Base-by-base conservation (phyloP, 2,888 invertebrate genomes). In the Lasioglossum leucozonium region DNA sequence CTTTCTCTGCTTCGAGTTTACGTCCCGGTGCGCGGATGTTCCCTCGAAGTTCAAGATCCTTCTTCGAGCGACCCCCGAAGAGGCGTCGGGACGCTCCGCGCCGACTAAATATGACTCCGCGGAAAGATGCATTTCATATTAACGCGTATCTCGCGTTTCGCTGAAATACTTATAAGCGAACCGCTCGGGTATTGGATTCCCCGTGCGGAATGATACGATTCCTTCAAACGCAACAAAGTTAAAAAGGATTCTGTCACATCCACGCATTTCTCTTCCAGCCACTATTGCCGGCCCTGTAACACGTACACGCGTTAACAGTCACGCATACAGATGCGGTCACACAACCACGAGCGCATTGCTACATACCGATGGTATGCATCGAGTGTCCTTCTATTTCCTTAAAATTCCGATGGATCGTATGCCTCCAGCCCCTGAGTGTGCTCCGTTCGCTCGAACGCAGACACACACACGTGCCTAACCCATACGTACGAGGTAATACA, bases 351-450 rank as follows among this genome's bases (percentile, higher is more conserved):
- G 22, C 72, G 82, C 89, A 77, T 87, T 84, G 76, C 88, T 88
- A 91, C 91, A 89, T 85, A 85, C 86, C 90, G 85, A 92, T 88
- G 90, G 93, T 92, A 93, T 93, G 92, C 93, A 93, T 91, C 93
- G 91, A 93, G 92, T 93, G 93, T 93, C 93, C 92, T 93, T 91
- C 91, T 93, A 92, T 93, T 93, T 92, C 92, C 93, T 93, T 92
- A 92, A 93, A 93, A 93, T 93, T 93, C 92, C 92, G 85, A 93
- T 92, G 91, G 92, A 93, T 93, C 91, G 90, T 90, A 86, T 89
- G 91, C 86, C 84, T 81, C 81, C 87, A 81, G 87, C 85, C 87
- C 77, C 76, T 72, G 87, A 81, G 86, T 82, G 84, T 81, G 77
- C 81, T 83, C 81, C 81, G 84, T 62, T 85, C 85, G 81, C 71